These are phyloP conservation scores for Machimus rusticus DNA, from an alignment of 2,888 invertebrate genomes.

Conservation along the genomic window DNA sequence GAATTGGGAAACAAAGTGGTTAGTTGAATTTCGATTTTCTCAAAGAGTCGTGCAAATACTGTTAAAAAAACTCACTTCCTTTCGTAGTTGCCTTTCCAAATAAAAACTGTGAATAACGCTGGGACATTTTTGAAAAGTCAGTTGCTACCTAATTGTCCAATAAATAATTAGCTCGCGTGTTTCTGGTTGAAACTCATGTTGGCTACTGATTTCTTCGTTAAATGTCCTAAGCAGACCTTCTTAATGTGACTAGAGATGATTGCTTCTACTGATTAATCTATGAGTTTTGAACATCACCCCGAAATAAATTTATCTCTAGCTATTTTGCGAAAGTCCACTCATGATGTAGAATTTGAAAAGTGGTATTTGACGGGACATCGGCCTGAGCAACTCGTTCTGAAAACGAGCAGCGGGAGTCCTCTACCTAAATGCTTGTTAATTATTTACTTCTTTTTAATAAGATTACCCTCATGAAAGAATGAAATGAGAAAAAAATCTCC, in stretches of 20 bases:
- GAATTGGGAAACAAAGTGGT: background rate
- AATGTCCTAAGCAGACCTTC: background rate
- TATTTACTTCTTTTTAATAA: background rate
- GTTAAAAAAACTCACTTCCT: background rate
- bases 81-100: background rate
- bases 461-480: slow-evolving; percentile 13
- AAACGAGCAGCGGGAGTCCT: slow-evolving; percentile 13
- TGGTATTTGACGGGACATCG: background rate
- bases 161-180: background rate
- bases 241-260: background rate
- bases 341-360: background rate
- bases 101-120: background rate
- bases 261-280: background rate
- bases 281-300: background rate
- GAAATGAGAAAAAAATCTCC: background rate
- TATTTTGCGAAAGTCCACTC: background rate
- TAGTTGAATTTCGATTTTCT: background rate
- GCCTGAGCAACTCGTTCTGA: background rate
- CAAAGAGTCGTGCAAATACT: slow-evolving; percentile 24
- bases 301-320: background rate
- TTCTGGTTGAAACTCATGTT: background rate
- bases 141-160: background rate
- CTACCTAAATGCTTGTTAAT: background rate
- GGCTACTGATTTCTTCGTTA: background rate
- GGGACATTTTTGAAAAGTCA: background rate